Base-by-base conservation (phyloP, 2,888 invertebrate species). In the Watsonalla binaria region DNA sequence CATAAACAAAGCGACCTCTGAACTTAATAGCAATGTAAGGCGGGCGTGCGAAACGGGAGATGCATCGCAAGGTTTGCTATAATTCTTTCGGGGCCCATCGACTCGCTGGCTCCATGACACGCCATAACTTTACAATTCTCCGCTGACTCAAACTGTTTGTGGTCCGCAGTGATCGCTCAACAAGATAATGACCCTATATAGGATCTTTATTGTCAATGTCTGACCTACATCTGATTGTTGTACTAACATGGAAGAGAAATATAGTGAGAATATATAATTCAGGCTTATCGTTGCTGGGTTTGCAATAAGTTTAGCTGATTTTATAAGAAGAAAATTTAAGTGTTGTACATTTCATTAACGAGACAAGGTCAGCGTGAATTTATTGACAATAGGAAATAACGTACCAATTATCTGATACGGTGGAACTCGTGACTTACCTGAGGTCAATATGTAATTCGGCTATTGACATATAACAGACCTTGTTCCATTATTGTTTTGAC, bases 1-100 rank as follows among this genome's bases (percentile, higher is more conserved):
- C 87, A 86, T 90, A 90, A 90, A 90, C 89, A 86, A 86, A 82
- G 74, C 82, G 86, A 90, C 85, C 89, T 90, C 74, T 89, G 90
- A 90, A 85, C 90, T 88, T 85, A 84, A 86, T 84, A 89, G 87
- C 88, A 90, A 88, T 87, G 86, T 84, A 83, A 86, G 77, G 79
- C 83, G 82, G 82, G 83, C 89, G 90, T 89, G 88, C 88, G 89
- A 89, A 89, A 89, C 85, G 77, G 86, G 80, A 87, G 89, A 90
- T 87, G 86, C 82, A 81, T 79, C 82, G 74, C 75, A 74, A 74
- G 84, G 80, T 80, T 80, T 80, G 84, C 82, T 79, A 86, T 89
- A 88, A 82, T 82, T 89, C 87, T 89, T 87, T 85, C 67, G 63
- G 72, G 68, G 71, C 78, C 79, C 80, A 84, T 85, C 80, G 82